These are phyloP conservation scores for Ormyrus nitidulus DNA, from an alignment of 2,888 invertebrate genomes.

Conservation along the genomic window DNA sequence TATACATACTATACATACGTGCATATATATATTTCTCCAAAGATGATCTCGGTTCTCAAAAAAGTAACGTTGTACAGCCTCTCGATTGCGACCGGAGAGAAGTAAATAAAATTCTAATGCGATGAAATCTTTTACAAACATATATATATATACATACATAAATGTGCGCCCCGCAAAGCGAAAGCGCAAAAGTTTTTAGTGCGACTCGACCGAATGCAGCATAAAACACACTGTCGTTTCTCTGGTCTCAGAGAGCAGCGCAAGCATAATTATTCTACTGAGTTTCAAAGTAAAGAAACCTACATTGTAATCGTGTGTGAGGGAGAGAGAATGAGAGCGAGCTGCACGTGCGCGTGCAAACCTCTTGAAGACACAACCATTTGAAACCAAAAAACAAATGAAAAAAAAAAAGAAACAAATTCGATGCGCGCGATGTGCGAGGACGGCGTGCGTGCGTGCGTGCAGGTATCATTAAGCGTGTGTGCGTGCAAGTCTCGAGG, in stretches of 20 bases:
- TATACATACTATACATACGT: constrained; percentile 1
- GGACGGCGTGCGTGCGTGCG: constrained; percentile 15
- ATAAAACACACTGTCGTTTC: too few species aligned
- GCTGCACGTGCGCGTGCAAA: too few species aligned
- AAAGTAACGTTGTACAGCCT: neutral
- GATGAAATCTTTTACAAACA: too few species aligned
- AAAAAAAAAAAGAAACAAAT: neutral
- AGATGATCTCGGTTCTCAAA: neutral
- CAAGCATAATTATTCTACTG: too few species aligned
- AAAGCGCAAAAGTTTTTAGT: neutral
- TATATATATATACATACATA: neutral
- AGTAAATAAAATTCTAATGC: too few species aligned
- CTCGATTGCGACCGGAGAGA: too few species aligned
- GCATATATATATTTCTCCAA: neutral
- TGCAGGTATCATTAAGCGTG: constrained; percentile 22
- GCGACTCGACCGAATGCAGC: neutral
- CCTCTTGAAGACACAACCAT: too few species aligned
- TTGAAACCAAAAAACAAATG: neutral
- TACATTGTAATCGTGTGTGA: too few species aligned
- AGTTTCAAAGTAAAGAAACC: too few species aligned
- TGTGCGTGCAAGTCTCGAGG: constrained; percentile 17
- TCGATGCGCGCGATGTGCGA: constrained; percentile 19
- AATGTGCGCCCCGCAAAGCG: constrained; percentile 3
- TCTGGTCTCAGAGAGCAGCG: too few species aligned
- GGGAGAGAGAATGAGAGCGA: too few species aligned